Conservation (phyloP, 2,113 vertebrate genomes). For the Lepus americanus region DNA sequence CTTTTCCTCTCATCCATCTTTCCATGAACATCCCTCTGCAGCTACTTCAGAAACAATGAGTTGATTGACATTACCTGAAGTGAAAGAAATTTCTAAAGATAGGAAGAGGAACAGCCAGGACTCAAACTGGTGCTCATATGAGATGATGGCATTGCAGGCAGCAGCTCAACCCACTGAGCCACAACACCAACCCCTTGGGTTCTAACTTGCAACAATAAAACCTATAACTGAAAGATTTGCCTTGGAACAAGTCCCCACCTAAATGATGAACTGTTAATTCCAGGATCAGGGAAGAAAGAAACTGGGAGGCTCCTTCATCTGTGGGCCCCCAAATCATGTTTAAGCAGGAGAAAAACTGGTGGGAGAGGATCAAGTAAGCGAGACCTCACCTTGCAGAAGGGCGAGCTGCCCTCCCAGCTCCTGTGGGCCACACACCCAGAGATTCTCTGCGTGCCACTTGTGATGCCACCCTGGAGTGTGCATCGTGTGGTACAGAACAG, state of each 20-base stretch:
- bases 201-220: constrained; percentile 25
- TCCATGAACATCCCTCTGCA: background rate
- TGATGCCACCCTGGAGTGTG: background rate
- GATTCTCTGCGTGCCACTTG: background rate
- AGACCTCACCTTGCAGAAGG: background rate
- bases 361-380: background rate
- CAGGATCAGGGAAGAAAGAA: background rate
- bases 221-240: background rate
- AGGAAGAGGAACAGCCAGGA: background rate
- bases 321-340: background rate
- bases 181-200: too few relatives aligned
- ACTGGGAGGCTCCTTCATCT: background rate
- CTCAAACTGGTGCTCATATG: too few relatives aligned
- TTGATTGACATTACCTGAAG: background rate
- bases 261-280: background rate
- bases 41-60: background rate
- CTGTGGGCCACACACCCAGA: background rate
- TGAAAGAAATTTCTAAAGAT: background rate
- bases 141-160: too few relatives aligned
- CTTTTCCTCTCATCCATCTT: background rate
- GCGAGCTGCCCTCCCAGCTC: background rate
- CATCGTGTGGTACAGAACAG: background rate
- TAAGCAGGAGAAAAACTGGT: background rate
- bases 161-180: too few relatives aligned
- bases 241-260: background rate